Evolutionary conservation across 2,888 invertebrate species (phyloP).

Genomic region (Melieria omissa): DNA sequence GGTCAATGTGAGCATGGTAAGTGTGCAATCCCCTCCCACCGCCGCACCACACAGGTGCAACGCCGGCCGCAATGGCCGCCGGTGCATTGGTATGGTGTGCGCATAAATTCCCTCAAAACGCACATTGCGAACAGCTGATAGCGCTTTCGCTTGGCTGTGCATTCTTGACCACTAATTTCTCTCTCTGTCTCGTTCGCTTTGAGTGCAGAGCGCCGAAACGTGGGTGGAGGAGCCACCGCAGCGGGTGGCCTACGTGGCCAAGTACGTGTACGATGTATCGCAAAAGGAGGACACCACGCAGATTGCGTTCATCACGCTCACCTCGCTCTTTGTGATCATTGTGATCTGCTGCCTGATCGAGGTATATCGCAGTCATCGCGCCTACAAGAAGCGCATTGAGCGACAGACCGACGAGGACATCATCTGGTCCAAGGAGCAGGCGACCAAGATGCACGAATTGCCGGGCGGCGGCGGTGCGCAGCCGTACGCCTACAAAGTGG

Average conservation of each 20-base stretch:
- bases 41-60: too few species aligned
- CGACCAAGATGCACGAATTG: conserved; percentile 75
- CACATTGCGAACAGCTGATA: background rate
- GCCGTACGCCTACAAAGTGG: conserved; percentile 70
- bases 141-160: too few species aligned
- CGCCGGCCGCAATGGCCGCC: background rate
- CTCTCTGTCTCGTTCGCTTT: too few species aligned
- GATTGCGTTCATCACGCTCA: conserved; percentile 83
- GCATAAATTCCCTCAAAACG: background rate
- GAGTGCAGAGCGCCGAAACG: conserved; percentile 70
- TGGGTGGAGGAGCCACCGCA: conserved; percentile 89
- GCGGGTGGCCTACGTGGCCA: conserved; percentile 78
- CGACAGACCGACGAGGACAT: conserved; percentile 82
- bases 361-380: conserved; percentile 80
- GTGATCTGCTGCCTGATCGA: conserved; percentile 77
- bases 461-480: conserved; percentile 63
- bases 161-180: background rate
- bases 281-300: conserved; percentile 83
- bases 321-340: conserved; percentile 78
- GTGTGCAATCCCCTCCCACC: conserved; percentile 39
- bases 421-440: conserved; percentile 79
- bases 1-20: conserved; percentile 72
- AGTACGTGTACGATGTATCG: conserved; percentile 76
- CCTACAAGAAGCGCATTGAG: conserved; percentile 78
- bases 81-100: background rate